Evolutionary conservation across 2,797 vertebrate genomes (phyloP).

Genomic region (Erpetoichthys calabaricus): DNA sequence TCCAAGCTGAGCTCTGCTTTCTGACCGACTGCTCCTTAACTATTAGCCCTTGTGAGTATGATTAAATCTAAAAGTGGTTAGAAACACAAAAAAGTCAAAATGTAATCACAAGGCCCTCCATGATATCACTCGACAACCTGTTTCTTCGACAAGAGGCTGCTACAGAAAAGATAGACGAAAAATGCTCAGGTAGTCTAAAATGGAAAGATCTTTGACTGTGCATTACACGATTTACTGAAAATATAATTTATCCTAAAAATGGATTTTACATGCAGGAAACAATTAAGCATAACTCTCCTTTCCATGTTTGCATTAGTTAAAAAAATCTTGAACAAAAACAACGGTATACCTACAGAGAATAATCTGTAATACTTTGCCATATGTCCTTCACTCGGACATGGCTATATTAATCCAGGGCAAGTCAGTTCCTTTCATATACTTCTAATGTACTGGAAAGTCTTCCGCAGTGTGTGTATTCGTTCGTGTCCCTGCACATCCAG

Average conservation of each 20-base stretch:
- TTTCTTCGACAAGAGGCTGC: too few species aligned
- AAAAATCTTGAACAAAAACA: constrained; percentile 50
- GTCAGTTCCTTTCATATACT: constrained; percentile 66
- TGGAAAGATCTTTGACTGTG: too few species aligned
- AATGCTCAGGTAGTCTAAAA: too few species aligned
- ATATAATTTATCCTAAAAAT: background rate
- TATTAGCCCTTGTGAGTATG: too few species aligned
- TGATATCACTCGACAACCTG: too few species aligned
- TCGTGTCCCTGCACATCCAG: constrained; percentile 50
- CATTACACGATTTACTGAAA: too few species aligned
- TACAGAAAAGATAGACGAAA: too few species aligned
- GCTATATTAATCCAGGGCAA: constrained; percentile 52
- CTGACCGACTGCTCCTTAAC: too few species aligned
- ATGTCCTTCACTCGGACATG: constrained; percentile 50
- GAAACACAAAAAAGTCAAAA: too few species aligned
- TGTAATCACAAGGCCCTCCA: too few species aligned
- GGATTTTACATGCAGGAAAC: constrained; percentile 40
- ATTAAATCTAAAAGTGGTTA: too few species aligned
- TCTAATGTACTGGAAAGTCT: constrained; percentile 88
- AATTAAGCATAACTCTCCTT: constrained; percentile 31
- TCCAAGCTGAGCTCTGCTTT: too few species aligned
- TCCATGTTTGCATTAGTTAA: constrained; percentile 43
- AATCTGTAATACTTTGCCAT: constrained; percentile 61
- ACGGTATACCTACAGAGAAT: constrained; percentile 39
- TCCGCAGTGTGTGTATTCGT: constrained; percentile 52